Evolutionary conservation across 2,113 vertebrate genomes (phyloP).

Genomic region (Vombatus ursinus): DNA sequence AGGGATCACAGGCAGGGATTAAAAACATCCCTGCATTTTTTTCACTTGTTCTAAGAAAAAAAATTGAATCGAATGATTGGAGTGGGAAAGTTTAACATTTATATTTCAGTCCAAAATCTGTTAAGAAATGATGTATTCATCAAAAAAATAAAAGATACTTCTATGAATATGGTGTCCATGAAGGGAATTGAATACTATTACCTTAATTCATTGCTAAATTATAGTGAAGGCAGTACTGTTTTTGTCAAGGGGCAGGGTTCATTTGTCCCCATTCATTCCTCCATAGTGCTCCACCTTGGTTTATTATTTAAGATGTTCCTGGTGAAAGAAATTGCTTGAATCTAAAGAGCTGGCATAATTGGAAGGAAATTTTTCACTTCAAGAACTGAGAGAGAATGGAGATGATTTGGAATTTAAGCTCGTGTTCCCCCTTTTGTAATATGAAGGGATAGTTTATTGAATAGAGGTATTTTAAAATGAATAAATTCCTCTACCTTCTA

Average conservation of each 20-base stretch:
- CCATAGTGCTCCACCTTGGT: background rate
- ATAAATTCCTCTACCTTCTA: constrained; percentile 45
- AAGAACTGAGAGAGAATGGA: constrained; percentile 8
- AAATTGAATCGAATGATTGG: background rate
- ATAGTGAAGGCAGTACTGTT: background rate
- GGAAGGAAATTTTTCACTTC: constrained; percentile 46
- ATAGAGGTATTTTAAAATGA: constrained; percentile 54
- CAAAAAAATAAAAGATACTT: background rate
- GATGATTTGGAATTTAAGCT: constrained; percentile 44
- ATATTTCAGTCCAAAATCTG: background rate
- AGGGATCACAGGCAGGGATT: background rate
- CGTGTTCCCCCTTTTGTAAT: constrained; percentile 19
- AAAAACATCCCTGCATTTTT: background rate
- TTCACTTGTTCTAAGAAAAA: background rate
- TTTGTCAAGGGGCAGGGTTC: background rate
- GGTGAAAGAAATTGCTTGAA: background rate
- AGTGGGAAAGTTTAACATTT: background rate
- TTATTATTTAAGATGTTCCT: background rate
- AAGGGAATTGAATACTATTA: background rate
- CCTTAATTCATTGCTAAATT: background rate
- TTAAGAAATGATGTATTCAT: background rate
- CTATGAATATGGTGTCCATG: background rate
- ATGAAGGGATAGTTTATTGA: constrained; percentile 27
- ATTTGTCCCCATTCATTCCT: background rate
- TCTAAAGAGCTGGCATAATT: constrained; percentile 18